phyloP scores from a whole-genome alignment of 2,888 invertebrate genomes.

The Scaptomyza parva region DNA sequence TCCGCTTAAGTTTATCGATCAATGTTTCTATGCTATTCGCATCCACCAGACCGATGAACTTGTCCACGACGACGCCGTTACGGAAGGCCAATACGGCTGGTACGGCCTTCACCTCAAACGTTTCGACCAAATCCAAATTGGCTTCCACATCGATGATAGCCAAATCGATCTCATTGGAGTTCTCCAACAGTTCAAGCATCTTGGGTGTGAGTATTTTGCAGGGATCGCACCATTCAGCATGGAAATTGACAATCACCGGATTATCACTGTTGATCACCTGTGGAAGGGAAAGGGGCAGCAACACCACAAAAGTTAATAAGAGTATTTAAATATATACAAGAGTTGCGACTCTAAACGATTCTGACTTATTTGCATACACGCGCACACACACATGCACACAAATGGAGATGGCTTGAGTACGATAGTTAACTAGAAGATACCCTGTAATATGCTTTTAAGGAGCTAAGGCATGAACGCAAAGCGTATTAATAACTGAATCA shows the following conservation, averaged over 20 bases:
- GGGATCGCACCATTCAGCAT: conserved; percentile 96
- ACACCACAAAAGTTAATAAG: conserved; percentile 3
- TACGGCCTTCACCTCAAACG: conserved; percentile 93
- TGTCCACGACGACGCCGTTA: conserved; percentile 93
- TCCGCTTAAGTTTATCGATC: conserved; percentile 87
- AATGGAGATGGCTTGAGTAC: not conserved
- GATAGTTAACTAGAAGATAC: conserved; percentile 19
- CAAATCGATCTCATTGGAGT: conserved; percentile 89
- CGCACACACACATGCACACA: conserved; percentile 1
- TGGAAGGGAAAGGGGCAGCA: conserved; percentile 29
- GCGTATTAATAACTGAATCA: not conserved
- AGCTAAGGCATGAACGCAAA: not conserved
- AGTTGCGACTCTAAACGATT: conserved; percentile 8
- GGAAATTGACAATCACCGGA: conserved; percentile 95
- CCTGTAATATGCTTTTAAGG: conserved; percentile 10
- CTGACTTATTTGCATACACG: conserved; percentile 55
- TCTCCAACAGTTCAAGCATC: conserved; percentile 90
- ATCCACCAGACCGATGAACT: conserved; percentile 94
- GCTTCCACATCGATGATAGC: conserved; percentile 93
- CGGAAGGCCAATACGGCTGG: conserved; percentile 90
- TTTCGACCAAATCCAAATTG: conserved; percentile 92
- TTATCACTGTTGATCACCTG: conserved; percentile 92
- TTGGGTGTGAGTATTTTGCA: conserved; percentile 94
- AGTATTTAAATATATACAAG: conserved; percentile 13
- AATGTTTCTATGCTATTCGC: conserved; percentile 92